Base-by-base conservation (phyloP, 2,113 vertebrate genomes). In the Hystrix cristata region DNA sequence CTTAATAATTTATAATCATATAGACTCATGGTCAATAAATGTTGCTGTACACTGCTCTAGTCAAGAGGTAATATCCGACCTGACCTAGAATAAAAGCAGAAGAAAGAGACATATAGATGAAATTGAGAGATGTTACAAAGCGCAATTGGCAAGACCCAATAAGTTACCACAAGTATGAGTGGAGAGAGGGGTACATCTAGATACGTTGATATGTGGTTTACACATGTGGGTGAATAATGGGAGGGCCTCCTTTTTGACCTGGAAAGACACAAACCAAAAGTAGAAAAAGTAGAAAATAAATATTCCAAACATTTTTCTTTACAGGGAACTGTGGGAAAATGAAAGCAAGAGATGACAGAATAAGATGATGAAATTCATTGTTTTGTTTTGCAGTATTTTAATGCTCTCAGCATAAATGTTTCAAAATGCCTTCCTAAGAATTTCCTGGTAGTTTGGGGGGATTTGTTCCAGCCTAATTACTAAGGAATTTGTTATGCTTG, bases 381-480 rank as follows among this genome's bases (percentile, higher is more conserved):
- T 1, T 85, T 88, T 74, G 34, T 93, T 97, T 95, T 93, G 64
- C 83, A 19, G 51, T 86, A 67, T 43, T 67, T 88, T 92, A 74
- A 31, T 94, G 55, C 55, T 92, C 5, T 23, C 6, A 86, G 31
- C 46, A 93, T 60, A 78, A 92, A 89, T 29, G 0, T 76, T 93
- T 89, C 31, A 31, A 59, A 95, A 38, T 29, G 10, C 23, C 65
- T 84, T 90, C 29, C n/a, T 25, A 90, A 84, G 16, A 89, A 90
- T 87, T 27, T 60, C 7, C 89, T 95, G 29, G n/a, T 27, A 92
- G 11, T 85, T 72, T 89, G 72, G 51, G 25, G 51, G 51, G 18
- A 91, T 80, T 96, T 93, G 34, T 95, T 80, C 34, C 12, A 96
- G 51, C 11, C 43, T 79, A 96, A 71, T 92, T 89, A 81, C 38